These are phyloP conservation scores for Girardia tigrina DNA, from an alignment of 2,888 invertebrate genomes.

Conservation along the genomic window DNA sequence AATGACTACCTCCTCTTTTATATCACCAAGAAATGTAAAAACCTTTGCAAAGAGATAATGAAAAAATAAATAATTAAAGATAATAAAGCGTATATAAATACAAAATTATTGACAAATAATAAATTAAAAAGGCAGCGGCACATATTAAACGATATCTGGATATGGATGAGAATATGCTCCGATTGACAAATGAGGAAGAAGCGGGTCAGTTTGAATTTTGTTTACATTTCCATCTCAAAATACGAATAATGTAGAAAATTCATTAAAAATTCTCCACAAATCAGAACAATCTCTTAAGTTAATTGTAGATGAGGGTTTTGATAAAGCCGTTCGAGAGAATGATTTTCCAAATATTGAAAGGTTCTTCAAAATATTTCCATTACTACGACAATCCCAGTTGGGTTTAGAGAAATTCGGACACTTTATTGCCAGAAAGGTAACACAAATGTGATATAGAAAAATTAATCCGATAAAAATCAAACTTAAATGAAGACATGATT, in stretches of 20 bases:
- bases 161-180: slow-evolving; percentile 71
- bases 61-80: too few relatives aligned
- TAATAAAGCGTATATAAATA: too few relatives aligned
- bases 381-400: slow-evolving; percentile 74
- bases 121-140: slow-evolving; percentile 76
- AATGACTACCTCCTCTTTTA: too few relatives aligned
- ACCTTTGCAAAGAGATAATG: too few relatives aligned
- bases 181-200: slow-evolving; percentile 65
- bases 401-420: slow-evolving; percentile 74
- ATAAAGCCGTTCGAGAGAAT: slow-evolving; percentile 66
- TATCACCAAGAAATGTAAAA: too few relatives aligned
- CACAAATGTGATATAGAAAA: too few relatives aligned
- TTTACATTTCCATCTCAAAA: neutral
- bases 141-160: slow-evolving; percentile 82
- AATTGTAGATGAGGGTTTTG: slow-evolving; percentile 67
- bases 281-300: slow-evolving; percentile 61
- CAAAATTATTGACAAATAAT: too few relatives aligned
- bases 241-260: slow-evolving; percentile 56
- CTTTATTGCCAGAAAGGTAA: slow-evolving; percentile 56
- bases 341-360: slow-evolving; percentile 79
- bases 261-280: slow-evolving; percentile 62
- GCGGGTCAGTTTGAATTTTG: slow-evolving; percentile 50
- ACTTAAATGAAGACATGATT: too few relatives aligned
- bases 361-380: slow-evolving; percentile 88
- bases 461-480: too few relatives aligned